These are phyloP conservation scores for Phthorimaea operculella DNA, from an alignment of 1,140 invertebrate genomes.

Conservation along the genomic window DNA sequence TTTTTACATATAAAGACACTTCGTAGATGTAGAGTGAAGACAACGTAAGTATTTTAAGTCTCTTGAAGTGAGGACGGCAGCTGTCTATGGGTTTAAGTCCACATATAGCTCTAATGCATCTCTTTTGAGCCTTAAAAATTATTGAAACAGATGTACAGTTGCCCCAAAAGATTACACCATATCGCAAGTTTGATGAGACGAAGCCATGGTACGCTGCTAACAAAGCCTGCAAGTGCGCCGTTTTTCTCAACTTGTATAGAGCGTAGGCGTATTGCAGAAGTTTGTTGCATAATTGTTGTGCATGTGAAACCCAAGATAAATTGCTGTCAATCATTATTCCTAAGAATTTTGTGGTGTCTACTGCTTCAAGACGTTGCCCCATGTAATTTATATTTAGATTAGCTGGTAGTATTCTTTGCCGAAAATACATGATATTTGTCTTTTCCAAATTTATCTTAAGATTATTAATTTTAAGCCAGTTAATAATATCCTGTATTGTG, in stretches of 20 bases:
- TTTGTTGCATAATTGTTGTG: too few relatives aligned
- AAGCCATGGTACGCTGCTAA: neutral
- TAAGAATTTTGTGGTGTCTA: too few relatives aligned
- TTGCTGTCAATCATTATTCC: too few relatives aligned
- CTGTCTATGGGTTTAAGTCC: neutral
- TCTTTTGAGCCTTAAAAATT: neutral
- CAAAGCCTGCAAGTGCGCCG: too few relatives aligned
- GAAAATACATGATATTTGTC: neutral
- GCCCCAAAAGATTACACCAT: neutral
- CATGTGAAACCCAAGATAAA: too few relatives aligned
- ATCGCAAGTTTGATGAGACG: neutral
- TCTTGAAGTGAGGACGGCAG: neutral
- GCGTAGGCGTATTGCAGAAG: too few relatives aligned
- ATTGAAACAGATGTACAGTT: neutral
- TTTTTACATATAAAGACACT: too few relatives aligned
- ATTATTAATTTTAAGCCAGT: neutral
- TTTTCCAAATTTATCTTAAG: neutral
- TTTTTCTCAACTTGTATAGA: too few relatives aligned
- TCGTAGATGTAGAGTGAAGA: too few relatives aligned
- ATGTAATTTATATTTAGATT: neutral
- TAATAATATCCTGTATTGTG: neutral
- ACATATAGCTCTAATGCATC: constrained; percentile 1
- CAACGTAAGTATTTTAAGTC: neutral
- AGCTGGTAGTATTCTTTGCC: neutral
- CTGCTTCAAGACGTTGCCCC: neutral